A percentile compares a stretch with the other conserved stretches of the same genome.
These are phyloP conservation scores for Percopsis omiscomaycus DNA, from an alignment of 2,797 vertebrate genomes.

Conservation along the genomic window DNA sequence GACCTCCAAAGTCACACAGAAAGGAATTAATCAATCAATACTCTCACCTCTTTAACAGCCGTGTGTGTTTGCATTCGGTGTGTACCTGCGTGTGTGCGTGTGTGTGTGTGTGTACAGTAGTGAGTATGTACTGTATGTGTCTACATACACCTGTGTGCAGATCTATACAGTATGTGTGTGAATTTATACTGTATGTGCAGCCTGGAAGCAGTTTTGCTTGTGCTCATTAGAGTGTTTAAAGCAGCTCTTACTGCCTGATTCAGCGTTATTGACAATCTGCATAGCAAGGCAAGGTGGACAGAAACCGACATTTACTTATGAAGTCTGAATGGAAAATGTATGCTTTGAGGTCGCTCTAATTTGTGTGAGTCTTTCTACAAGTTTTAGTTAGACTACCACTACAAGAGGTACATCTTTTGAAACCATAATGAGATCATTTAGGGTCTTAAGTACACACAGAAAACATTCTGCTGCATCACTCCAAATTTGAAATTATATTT, in stretches of 20 bases:
- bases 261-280: constrained; percentile 46
- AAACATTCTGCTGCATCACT: too few species aligned
- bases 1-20: constrained; percentile 38
- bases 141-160: constrained; percentile 4
- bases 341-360: constrained; percentile 16
- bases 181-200: constrained; percentile 5
- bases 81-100: constrained; percentile 32
- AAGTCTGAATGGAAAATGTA: constrained; percentile 16
- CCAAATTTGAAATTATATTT: too few species aligned
- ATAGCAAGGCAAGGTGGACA: constrained; percentile 27
- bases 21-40: constrained; percentile 55
- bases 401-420: too few species aligned
- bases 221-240: constrained; percentile 58
- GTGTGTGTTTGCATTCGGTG: constrained; percentile 21
- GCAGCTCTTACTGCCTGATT: constrained; percentile 42
- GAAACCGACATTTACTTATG: constrained; percentile 23
- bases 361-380: too few species aligned
- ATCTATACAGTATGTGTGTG: background rate
- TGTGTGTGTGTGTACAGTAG: constrained; percentile 3
- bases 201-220: constrained; percentile 16
- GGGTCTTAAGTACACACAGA: too few species aligned
- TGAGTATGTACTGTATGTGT: constrained; percentile 20
- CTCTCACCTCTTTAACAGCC: constrained; percentile 33
- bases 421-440: too few species aligned
- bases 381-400: too few species aligned